phyloP scores from a whole-genome alignment of 2,888 invertebrate genomes.

The Alloscopus bannaensis region DNA sequence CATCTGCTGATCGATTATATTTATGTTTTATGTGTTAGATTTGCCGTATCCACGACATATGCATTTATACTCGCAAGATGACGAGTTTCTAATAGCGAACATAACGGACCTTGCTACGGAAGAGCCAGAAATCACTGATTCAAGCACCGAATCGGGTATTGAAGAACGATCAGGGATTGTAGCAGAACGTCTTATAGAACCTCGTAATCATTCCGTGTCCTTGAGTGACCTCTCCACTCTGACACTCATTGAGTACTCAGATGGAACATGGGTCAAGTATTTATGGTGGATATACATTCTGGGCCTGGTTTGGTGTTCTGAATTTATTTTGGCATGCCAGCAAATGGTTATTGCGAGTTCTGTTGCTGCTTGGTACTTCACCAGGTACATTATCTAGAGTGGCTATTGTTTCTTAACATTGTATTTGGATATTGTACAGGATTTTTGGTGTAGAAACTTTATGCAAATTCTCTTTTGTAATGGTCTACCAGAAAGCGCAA shows the following conservation, averaged over 20 bases:
- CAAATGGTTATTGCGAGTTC: slow-evolving; percentile 95
- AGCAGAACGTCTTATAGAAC: slow-evolving; percentile 12
- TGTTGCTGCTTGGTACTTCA: slow-evolving; percentile 95
- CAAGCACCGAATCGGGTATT: not conserved
- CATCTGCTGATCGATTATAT: not conserved
- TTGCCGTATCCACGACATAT: slow-evolving; percentile 28
- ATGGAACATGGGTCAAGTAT: slow-evolving; percentile 88
- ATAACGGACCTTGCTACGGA: not conserved
- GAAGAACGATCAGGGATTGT: not conserved
- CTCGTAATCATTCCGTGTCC: slow-evolving; percentile 27
- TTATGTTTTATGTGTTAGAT: slow-evolving; percentile 12
- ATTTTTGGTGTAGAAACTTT: not conserved
- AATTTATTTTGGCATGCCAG: slow-evolving; percentile 96
- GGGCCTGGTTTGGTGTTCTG: slow-evolving; percentile 93
- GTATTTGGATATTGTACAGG: no score
- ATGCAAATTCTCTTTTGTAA: slow-evolving; percentile 28
- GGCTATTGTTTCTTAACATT: no score
- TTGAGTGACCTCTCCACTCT: slow-evolving; percentile 25
- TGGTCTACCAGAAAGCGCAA: slow-evolving; percentile 81
- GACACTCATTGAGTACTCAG: slow-evolving; percentile 83
- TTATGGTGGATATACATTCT: slow-evolving; percentile 97
- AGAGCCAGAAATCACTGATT: not conserved
- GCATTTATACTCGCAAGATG: not conserved
- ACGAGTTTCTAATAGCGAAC: no score
- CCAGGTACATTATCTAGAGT: slow-evolving; percentile 80